Conservation (phyloP, 2,888 invertebrate genomes). For the Euphydryas editha region DNA sequence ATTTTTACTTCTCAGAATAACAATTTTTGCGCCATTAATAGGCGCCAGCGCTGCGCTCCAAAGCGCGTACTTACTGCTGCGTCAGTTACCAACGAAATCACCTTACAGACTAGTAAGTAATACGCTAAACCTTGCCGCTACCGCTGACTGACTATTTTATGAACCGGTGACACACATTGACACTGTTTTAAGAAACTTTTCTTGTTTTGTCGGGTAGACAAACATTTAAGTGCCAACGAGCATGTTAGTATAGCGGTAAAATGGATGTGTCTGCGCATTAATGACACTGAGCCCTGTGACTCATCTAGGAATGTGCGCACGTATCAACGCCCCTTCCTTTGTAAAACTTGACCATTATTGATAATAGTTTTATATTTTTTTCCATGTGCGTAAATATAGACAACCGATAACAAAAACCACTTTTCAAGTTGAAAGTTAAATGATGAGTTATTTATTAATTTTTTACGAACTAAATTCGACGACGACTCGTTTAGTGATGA, state of each 20-base stretch:
- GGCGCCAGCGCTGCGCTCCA: slow-evolving; percentile 75
- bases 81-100: slow-evolving; percentile 38
- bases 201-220: slow-evolving; percentile 22
- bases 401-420: not conserved
- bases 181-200: slow-evolving; percentile 12
- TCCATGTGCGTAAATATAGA: slow-evolving; percentile 8
- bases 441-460: too few relatives aligned
- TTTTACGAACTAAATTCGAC: too few relatives aligned
- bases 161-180: slow-evolving; percentile 20
- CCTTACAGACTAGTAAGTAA: slow-evolving; percentile 28
- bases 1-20: slow-evolving; percentile 34
- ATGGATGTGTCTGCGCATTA: slow-evolving; percentile 15
- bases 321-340: slow-evolving; percentile 28
- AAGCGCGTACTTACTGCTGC: slow-evolving; percentile 69
- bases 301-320: slow-evolving; percentile 30
- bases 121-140: slow-evolving; percentile 31
- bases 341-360: slow-evolving; percentile 15
- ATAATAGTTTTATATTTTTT: slow-evolving; percentile 31
- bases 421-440: not conserved
- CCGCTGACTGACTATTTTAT: slow-evolving; percentile 28
- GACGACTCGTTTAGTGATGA: too few relatives aligned
- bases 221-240: slow-evolving; percentile 16
- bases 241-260: slow-evolving; percentile 25
- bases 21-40: slow-evolving; percentile 36
- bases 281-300: slow-evolving; percentile 23